phyloP scores from a whole-genome alignment of 2,797 vertebrate genomes.

The Delichon dasypus region DNA sequence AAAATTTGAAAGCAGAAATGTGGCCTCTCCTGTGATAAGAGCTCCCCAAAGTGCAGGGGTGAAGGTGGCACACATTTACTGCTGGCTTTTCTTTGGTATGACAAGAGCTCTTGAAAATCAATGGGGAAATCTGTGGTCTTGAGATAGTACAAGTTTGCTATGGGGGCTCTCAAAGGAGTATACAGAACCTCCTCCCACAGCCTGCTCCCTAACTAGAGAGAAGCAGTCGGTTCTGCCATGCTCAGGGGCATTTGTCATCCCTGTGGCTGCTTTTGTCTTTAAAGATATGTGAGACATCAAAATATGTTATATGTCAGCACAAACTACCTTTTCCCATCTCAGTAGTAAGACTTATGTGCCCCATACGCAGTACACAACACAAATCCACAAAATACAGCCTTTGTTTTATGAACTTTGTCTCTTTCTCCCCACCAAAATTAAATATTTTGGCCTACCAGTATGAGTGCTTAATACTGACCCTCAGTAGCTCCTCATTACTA shows the following conservation, averaged over 20 bases:
- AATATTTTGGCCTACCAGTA: not conserved
- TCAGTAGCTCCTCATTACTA: not conserved
- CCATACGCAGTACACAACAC: not conserved
- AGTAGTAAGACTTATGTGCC: not conserved
- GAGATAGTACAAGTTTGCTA: not conserved
- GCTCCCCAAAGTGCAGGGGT: not conserved
- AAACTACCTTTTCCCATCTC: not conserved
- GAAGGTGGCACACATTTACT: conserved; percentile 24
- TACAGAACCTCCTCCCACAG: not conserved
- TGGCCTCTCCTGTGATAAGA: not conserved
- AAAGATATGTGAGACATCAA: not conserved
- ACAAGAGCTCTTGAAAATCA: conserved; percentile 56
- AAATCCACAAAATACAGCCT: not conserved
- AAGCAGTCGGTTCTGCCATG: not conserved
- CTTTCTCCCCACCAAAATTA: not conserved
- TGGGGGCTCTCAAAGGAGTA: not conserved
- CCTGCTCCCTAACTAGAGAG: not conserved
- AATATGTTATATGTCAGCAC: not conserved
- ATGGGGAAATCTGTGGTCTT: not conserved
- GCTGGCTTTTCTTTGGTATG: conserved; percentile 36
- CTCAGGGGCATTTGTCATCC: not conserved
- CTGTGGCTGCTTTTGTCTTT: not conserved
- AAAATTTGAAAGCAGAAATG: not conserved
- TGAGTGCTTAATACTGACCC: not conserved
- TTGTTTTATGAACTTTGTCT: not conserved